A percentile compares a stretch with the other conserved stretches of the same genome.
These are phyloP conservation scores for Drosophila pseudotakahashii DNA, from an alignment of 2,888 invertebrate species.

Conservation along the genomic window DNA sequence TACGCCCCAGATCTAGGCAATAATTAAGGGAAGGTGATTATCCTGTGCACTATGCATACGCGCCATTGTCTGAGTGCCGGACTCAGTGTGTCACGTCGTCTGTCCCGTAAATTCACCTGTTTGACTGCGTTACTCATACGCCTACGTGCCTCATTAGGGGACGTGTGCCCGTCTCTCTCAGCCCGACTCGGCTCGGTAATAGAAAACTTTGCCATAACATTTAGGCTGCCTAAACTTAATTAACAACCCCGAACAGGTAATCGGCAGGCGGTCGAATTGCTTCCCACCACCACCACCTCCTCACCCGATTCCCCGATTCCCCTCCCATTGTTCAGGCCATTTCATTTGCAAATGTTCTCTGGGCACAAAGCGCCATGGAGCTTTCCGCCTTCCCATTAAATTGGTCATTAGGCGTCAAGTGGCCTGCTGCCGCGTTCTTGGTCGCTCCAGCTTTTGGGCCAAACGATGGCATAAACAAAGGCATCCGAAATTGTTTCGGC, in stretches of 20 bases:
- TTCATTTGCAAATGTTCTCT: constrained; percentile 67
- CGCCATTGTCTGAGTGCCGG: constrained; percentile 20
- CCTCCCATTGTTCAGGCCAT: constrained; percentile 61
- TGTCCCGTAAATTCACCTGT: constrained; percentile 50
- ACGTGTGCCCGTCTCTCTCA: constrained; percentile 47
- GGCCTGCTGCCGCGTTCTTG: constrained; percentile 55
- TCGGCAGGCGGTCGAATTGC: constrained; percentile 49
- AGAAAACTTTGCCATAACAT: constrained; percentile 76
- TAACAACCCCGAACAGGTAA: constrained; percentile 69
- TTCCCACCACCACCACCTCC: not conserved
- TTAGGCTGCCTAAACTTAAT: constrained; percentile 70
- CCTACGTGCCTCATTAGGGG: constrained; percentile 73
- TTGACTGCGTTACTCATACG: constrained; percentile 72
- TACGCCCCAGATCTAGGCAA: constrained; percentile 2
- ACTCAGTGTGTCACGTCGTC: constrained; percentile 45
- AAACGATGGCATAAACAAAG: constrained; percentile 48
- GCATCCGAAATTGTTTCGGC: constrained; percentile 65
- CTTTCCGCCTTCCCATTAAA: constrained; percentile 58
- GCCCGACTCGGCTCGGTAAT: constrained; percentile 51
- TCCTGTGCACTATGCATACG: constrained; percentile 49
- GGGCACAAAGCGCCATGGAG: constrained; percentile 55
- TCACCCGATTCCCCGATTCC: not conserved
- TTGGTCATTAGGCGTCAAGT: constrained; percentile 78
- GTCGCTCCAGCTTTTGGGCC: constrained; percentile 14
- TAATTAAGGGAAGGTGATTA: constrained; percentile 27